Evolutionary conservation across 2,888 invertebrate genomes (phyloP), one percentile per base, ranked within the genome.

Genomic region (Cheilosia vulpina): DNA sequence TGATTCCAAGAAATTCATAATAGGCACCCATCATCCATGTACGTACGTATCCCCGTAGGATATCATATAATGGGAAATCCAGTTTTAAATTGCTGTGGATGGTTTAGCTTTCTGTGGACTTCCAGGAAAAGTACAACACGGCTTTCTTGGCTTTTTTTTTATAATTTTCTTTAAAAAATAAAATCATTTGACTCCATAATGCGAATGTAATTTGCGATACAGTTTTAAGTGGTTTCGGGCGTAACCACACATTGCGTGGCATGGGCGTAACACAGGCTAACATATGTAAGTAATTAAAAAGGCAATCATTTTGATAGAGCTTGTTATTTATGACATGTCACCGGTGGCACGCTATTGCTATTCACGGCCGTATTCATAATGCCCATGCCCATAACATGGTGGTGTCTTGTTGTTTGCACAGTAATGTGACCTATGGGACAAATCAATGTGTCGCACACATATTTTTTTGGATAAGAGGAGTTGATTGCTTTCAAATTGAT

Each of bases 221-320:
- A 47, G 19, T 15, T 50, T 38, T 19, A 31, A 66, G 65, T 57
- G 66, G 24, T 41, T 66, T 45, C 11, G 24, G 66, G 34, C 50
- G 47, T 41, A 21, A 6, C 58, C 47, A 21, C 50, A 13, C 66
- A n/a, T 66, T 66, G 65, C 73, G 65, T 58, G 62, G 52, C 55
- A 69, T 27, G 31, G 45, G 17, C 53, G 27, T 47, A 65, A 79
- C 65, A 71, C 71, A 60, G 41, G 31, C 62, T 71, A 77, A 82
- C 82, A 82, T 82, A 77, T 82, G 82, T 76, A 66, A 27, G 65
- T 82, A 82, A 72, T 77, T 82, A 82, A 77, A 71, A 62, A 53
- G 77, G 60, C 71, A 82, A 84, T 84, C 79, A 63, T 79, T 72
- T 77, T 82, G 82, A 82, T 79, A 79, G 68, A 73, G 75, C 60